Evolutionary conservation across 2,888 invertebrate species (phyloP).

Genomic region (Flexamia atlantica): DNA sequence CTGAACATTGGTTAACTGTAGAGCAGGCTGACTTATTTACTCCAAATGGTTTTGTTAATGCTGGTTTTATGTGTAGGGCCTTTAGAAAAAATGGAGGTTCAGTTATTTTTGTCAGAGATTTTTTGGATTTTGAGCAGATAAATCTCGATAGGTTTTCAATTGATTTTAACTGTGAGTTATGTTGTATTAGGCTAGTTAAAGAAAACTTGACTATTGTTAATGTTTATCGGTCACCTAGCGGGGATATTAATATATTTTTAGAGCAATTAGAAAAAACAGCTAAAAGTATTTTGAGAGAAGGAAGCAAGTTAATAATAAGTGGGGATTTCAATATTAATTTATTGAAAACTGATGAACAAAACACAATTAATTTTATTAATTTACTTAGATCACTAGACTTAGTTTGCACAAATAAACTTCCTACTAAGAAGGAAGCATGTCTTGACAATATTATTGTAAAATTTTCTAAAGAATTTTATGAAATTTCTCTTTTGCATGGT

Average conservation of each 20-base stretch:
- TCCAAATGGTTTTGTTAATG: not conserved
- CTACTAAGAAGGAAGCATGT: not conserved
- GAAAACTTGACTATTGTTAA: not conserved
- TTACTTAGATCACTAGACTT: not conserved
- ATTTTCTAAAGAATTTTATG: not conserved
- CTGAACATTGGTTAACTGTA: slow-evolving; percentile 10
- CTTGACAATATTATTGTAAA: slow-evolving; percentile 7
- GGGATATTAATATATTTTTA: not conserved
- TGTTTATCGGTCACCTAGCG: not conserved
- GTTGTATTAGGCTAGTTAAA: not conserved
- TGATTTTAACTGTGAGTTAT: not conserved
- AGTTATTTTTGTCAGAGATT: not conserved
- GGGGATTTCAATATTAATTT: slow-evolving; percentile 17
- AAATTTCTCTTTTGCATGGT: not conserved
- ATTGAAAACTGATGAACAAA: not conserved
- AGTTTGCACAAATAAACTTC: not conserved
- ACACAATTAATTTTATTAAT: not conserved
- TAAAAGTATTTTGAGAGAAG: not conserved
- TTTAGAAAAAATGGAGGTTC: not conserved
- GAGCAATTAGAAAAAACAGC: not conserved
- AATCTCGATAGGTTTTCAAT: not conserved
- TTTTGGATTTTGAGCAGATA: not conserved
- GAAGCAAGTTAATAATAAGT: not conserved
- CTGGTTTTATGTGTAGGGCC: not conserved
- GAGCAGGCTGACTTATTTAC: not conserved